A percentile compares a stretch with the other conserved stretches of the same genome.
These are phyloP conservation scores for Agonopterix heracliana DNA, from an alignment of 2,888 invertebrate species.

Conservation along the genomic window DNA sequence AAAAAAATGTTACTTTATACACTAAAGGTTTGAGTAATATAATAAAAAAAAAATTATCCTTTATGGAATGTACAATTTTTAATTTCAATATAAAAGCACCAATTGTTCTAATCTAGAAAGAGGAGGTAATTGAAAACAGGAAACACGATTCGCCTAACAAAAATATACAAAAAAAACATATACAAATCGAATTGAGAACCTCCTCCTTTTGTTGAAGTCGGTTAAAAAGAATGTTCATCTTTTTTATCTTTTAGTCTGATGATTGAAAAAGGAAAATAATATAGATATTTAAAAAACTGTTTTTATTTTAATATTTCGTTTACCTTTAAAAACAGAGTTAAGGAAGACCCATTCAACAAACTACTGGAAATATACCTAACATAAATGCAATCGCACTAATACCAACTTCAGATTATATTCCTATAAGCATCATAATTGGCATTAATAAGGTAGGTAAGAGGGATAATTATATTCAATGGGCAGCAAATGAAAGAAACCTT, in stretches of 20 bases:
- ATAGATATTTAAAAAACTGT: too few relatives aligned
- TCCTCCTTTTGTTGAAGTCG: too few relatives aligned
- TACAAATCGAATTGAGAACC: too few relatives aligned
- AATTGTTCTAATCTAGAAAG: slow-evolving; percentile 11
- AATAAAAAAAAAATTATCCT: slow-evolving; percentile 1
- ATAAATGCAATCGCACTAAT: background rate
- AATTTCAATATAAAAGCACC: slow-evolving; percentile 19
- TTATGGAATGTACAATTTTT: slow-evolving; percentile 19
- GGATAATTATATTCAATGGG: background rate
- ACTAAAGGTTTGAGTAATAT: background rate
- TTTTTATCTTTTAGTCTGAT: background rate
- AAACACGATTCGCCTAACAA: background rate
- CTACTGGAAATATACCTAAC: background rate
- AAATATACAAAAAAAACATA: too few relatives aligned
- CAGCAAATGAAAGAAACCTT: slow-evolving; percentile 7
- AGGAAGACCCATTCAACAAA: too few relatives aligned
- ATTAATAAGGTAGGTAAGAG: background rate
- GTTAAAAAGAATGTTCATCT: too few relatives aligned
- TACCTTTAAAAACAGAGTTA: too few relatives aligned
- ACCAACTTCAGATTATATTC: background rate
- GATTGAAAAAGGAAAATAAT: too few relatives aligned
- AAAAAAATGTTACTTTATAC: background rate
- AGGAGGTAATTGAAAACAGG: background rate
- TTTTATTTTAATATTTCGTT: too few relatives aligned
- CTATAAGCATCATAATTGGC: background rate